These are phyloP conservation scores for Hydriomena furcata DNA, from an alignment of 2,888 invertebrate species.

Conservation along the genomic window DNA sequence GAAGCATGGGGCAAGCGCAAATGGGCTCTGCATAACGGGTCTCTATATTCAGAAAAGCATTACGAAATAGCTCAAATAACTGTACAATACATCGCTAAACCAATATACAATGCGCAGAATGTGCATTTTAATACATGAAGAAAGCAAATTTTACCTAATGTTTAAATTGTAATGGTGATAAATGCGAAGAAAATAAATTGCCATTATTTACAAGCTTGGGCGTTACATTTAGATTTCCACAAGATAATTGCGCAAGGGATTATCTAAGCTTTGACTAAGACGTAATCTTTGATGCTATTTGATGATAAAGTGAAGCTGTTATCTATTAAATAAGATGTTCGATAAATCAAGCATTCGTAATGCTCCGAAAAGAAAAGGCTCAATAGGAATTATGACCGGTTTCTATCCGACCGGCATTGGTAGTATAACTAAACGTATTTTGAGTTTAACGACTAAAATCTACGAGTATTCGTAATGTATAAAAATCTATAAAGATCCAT, in stretches of 20 bases:
- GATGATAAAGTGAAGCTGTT: no score
- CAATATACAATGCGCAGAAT: slow-evolving; percentile 27
- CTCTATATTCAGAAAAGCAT: slow-evolving; percentile 53
- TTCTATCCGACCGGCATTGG: no score
- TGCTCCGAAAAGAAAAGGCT: no score
- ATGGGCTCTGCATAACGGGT: slow-evolving; percentile 70
- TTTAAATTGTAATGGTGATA: slow-evolving; percentile 30
- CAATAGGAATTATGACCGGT: no score
- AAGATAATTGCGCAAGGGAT: slow-evolving; percentile 35
- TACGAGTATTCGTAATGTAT: no score
- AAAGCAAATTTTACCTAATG: slow-evolving; percentile 3
- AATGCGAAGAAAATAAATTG: slow-evolving; percentile 32
- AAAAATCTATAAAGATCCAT: no score
- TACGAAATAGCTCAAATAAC: slow-evolving; percentile 51
- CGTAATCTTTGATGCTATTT: slow-evolving; percentile 29
- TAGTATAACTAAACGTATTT: no score
- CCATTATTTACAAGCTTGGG: slow-evolving; percentile 25
- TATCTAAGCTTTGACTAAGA: slow-evolving; percentile 27
- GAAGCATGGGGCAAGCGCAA: slow-evolving; percentile 67
- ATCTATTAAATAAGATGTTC: no score
- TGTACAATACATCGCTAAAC: slow-evolving; percentile 35
- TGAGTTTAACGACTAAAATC: no score
- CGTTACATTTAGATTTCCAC: slow-evolving; percentile 37
- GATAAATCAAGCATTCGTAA: no score
- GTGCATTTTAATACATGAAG: slow-evolving; percentile 20